Base-by-base conservation (phyloP, 2,113 vertebrate species). In the Protobothrops flavoviridis region DNA sequence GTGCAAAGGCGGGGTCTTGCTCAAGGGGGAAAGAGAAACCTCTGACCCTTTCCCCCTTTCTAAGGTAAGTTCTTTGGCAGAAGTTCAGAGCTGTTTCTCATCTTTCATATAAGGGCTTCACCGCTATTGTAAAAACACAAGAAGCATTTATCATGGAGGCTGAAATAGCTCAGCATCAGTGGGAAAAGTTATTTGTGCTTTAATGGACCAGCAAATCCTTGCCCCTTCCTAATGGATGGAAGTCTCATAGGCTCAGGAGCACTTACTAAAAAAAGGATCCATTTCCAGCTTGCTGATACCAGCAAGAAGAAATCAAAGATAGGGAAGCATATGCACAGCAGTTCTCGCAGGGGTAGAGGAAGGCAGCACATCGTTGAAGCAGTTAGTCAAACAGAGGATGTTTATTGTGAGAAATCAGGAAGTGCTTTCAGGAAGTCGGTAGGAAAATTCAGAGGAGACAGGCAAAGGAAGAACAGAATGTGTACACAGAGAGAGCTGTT, bases 391-490 rank as follows among this genome's bases (percentile, higher is more conserved):
- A 96, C 1, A 33, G 92, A 96, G 97, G 96, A 96, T 96, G 95
- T 96, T 97, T 97, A 93, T 90, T 94, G 95, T 95, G 95, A 96
- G 96, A 96, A 96, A 97, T 94, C 0, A 0, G 96, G 94, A 96
- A 96, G 90, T 39, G 87, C 90, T 94, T 90, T 94, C 96, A 95
- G 96, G 94, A 95, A 96, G 87, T 92, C 92, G 90, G 43, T 87
- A 94, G 94, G 89, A 93, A 96, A 95, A 97, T 88, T 95, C 93
- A 95, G 89, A 93, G 95, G 95, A 94, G 94, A 85, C 17, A 96
- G 94, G 93, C 91, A 91, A 90, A 91, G 69, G 69, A 23, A 95
- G 95, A 94, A 87, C 94, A 87, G 91, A 96, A 86, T 0, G 12
- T 10, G 39, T 64, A 48, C 57, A 92, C 74, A 92, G 10, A 29